phyloP scores from a whole-genome alignment of 2,113 vertebrate genomes.

The Chlamydotis undulata region DNA sequence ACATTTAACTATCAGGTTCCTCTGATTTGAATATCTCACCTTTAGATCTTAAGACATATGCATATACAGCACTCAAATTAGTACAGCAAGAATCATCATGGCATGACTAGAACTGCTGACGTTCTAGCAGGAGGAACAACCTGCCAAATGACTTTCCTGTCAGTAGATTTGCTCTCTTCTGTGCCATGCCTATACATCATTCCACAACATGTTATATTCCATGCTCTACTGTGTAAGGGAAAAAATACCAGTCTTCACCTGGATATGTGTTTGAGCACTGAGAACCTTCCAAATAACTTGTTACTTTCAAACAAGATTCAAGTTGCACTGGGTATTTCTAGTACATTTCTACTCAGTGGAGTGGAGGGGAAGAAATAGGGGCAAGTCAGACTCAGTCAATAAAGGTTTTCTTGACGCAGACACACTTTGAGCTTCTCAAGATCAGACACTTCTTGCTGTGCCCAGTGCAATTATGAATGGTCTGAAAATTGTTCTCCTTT shows the following conservation, averaged over 20 bases:
- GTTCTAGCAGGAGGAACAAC: background rate
- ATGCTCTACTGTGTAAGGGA: background rate
- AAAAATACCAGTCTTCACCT: background rate
- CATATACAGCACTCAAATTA: background rate
- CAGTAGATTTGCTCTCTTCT: background rate
- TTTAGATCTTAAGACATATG: background rate
- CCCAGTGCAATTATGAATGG: background rate
- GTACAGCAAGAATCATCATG: background rate
- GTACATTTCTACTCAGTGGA: background rate
- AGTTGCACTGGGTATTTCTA: background rate
- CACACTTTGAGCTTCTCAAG: background rate
- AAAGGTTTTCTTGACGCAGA: background rate
- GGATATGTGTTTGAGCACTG: background rate
- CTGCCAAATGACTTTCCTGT: background rate
- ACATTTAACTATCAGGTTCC: background rate
- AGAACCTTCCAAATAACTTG: background rate
- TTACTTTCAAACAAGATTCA: background rate
- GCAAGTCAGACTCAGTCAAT: background rate
- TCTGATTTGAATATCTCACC: background rate
- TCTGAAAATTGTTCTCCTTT: background rate
- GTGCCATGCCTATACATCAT: background rate
- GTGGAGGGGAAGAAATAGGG: background rate
- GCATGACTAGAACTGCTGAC: background rate
- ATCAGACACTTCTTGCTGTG: background rate
- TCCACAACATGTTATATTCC: background rate